Evolutionary conservation across 2,113 vertebrate genomes (phyloP).

Genomic region (Riparia riparia): DNA sequence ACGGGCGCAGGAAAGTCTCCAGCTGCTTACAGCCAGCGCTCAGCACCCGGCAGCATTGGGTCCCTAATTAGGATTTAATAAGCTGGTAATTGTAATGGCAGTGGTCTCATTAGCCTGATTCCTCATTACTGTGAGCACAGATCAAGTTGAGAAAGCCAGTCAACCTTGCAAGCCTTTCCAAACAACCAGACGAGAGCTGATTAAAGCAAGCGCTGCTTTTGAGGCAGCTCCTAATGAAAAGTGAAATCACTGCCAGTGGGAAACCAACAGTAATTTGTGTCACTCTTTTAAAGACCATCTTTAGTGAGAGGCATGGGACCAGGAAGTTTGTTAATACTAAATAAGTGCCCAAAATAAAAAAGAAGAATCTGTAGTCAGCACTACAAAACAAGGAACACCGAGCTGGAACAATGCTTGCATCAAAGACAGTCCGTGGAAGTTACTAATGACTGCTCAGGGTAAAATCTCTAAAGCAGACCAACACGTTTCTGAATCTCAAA

Average conservation of each 20-base stretch:
- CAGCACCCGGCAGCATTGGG: constrained; percentile 22
- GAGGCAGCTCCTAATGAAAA: constrained; percentile 19
- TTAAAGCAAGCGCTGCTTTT: constrained; percentile 37
- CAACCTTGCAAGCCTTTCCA: constrained; percentile 36
- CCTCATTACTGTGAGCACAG: constrained; percentile 47
- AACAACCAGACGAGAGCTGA: constrained; percentile 1
- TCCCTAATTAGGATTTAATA: constrained; percentile 65
- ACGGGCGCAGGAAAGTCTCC: neutral
- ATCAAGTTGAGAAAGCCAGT: constrained; percentile 41
- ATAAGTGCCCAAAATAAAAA: constrained; percentile 22
- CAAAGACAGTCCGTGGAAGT: neutral
- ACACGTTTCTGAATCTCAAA: neutral
- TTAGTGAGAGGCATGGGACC: constrained; percentile 30
- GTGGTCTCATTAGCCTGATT: constrained; percentile 54
- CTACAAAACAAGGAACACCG: neutral
- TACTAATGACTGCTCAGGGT: neutral
- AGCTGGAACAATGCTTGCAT: neutral
- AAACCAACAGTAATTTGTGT: constrained; percentile 55
- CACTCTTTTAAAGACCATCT: constrained; percentile 21
- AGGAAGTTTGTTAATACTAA: constrained; percentile 51
- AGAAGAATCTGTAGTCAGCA: constrained; percentile 18
- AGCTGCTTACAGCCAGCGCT: neutral
- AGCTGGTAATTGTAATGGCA: constrained; percentile 51
- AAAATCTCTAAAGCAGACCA: neutral
- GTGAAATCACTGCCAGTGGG: neutral